Base-by-base conservation (phyloP, 2,888 invertebrate species). In the Therioaphis trifolii region DNA sequence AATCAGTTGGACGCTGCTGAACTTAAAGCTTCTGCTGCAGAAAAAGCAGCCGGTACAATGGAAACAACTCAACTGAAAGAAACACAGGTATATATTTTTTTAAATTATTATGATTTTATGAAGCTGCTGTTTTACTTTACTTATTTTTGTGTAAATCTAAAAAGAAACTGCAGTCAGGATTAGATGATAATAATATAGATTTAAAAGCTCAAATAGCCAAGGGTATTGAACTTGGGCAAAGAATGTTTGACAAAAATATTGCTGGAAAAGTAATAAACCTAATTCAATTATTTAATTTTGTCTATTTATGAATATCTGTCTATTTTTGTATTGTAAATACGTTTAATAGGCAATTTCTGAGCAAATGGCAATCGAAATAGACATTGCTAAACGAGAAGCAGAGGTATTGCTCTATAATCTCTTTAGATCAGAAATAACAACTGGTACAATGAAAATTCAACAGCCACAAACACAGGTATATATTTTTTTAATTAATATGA, bases 161-260 rank as follows among this genome's bases (percentile, higher is more conserved):
- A 90, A 97, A 97, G 92, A 99, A 99, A 89, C 92, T 98, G 55
- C 98, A 98, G 88, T 96, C 98, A 0, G 99, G 99, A 89, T 89
- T 99, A 84, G 99, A 99, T 88, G 99, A 99, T 89, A 92, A 96
- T 46, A 96, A 94, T 87, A 96, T 98, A 85, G 99, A 99, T 86
- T 89, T 99, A 87, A 99, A 99, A 89, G 93, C 94, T 72, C 96
- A 98, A 89, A 92, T 97, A 80, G 93, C 94, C 52, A 96, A 97
- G 89, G 95, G 95, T 5, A 90, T 94, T 85, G 97, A 98, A 87
- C 90, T 98, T 85, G 99, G 96, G 88, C 98, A 99, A 89, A 95
- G 98, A 91, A 99, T 97, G 90, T 99, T 99, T 89, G 99, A 99
- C 89, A 97, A 98, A 88, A 90, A 91, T 84, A 88, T 92, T 49